Base-by-base conservation (phyloP, 2,888 invertebrate genomes). In the Agrypnus murinus region DNA sequence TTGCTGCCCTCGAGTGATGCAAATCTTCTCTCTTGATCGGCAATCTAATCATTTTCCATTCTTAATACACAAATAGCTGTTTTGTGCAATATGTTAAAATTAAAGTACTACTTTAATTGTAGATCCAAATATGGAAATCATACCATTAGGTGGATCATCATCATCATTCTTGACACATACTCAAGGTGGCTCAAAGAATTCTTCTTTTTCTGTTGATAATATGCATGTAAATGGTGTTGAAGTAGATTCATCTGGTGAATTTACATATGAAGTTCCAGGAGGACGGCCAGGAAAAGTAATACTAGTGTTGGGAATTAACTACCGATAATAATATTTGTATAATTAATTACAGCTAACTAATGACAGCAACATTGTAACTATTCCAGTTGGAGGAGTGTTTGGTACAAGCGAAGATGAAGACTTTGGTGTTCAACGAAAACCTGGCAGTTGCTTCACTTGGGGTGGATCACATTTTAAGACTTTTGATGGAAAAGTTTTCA, bases 391-490 rank as follows among this genome's bases (percentile, higher is more conserved):
- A 32, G 70, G 63, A 5, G n/a, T 31, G 1, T 63, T 67, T 60
- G 71, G 69, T 3, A 25, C 12, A n/a, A 14, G 7, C 6, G 71
- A 74, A 31, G 62, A 63, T 45, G 31, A 65, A 12, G 65, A 65
- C 17, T 68, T 74, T 1, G 32, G 25, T 3, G 25, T 25, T 2
- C 3, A 25, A n/a, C n/a, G n/a, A n/a, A n/a, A n/a, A 76, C 89
- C 91, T 0, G 92, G 93, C 0, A 88, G 89, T 9, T 96, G 96
- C 78, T 89, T 92, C 64, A 90, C 92, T 1, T 96, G 96, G 96
- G 91, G 92, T 19, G 93, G 93, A 25, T 87, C 89, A 12, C 95
- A 95, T 84, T 92, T 92, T 78, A 93, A 94, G 84, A 95, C 95
- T 0, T 96, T 96, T 80, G 95, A 96, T 85, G 94, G 95, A 3